These are phyloP conservation scores for Periplaneta americana DNA, from an alignment of 1,140 invertebrate species.

Conservation along the genomic window DNA sequence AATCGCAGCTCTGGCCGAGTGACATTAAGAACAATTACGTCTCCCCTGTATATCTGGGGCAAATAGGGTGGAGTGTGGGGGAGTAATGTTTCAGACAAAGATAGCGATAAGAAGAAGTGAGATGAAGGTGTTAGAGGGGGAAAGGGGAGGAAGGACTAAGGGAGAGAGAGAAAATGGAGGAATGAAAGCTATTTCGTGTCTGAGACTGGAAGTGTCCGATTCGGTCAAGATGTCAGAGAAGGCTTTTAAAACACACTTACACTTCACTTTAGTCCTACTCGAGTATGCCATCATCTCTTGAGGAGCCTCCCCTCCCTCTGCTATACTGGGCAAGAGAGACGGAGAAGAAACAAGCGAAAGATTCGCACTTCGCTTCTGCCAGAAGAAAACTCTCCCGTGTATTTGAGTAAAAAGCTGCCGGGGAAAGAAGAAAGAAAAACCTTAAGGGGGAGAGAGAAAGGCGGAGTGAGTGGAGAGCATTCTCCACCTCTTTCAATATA, in stretches of 20 bases:
- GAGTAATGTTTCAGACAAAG: neutral
- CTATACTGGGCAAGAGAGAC: neutral
- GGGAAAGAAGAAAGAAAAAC: neutral
- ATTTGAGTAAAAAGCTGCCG: neutral
- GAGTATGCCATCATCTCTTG: neutral
- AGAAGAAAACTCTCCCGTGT: neutral
- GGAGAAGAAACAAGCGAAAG: neutral
- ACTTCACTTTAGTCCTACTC: conserved; percentile 10
- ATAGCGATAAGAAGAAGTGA: neutral
- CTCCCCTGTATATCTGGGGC: too few species aligned
- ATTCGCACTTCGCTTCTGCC: neutral
- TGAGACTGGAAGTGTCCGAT: conserved; percentile 16
- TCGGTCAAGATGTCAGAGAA: conserved; percentile 20
- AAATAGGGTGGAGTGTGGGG: too few species aligned
- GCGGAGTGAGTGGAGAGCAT: neutral
- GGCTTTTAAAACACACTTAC: conserved; percentile 21
- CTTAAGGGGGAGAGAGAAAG: neutral
- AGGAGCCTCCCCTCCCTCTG: neutral
- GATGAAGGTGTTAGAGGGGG: neutral
- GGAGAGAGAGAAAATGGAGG: conserved; percentile 6
- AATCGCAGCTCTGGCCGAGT: too few species aligned
- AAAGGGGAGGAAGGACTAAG: neutral
- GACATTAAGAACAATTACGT: too few species aligned
- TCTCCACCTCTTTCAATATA: neutral
- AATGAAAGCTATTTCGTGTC: conserved; percentile 20